These are phyloP conservation scores for Asarcornis scutulata DNA, from an alignment of 2,113 vertebrate species.

Conservation along the genomic window DNA sequence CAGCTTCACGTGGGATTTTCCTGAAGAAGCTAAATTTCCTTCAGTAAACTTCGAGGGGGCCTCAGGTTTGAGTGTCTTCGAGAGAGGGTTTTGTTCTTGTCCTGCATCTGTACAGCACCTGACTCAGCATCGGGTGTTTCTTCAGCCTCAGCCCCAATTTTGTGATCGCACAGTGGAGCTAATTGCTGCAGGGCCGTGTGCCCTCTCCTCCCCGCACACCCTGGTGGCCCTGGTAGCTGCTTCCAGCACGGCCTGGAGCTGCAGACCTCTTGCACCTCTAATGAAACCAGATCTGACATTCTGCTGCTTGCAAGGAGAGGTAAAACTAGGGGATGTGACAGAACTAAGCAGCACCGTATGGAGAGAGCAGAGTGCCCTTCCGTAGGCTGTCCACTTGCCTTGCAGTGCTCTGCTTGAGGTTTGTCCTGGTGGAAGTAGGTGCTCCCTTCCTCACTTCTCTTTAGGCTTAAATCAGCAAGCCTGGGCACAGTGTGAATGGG, in stretches of 20 bases:
- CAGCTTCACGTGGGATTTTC: neutral
- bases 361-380: neutral
- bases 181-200: neutral
- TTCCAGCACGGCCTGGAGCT: neutral
- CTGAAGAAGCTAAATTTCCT: neutral
- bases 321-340: neutral
- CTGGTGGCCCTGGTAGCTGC: neutral
- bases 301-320: neutral
- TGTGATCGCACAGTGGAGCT: fast-evolving
- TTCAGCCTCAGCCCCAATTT: fast-evolving
- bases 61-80: neutral
- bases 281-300: fast-evolving
- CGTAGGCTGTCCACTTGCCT: neutral
- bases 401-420: neutral
- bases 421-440: neutral
- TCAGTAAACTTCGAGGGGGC: fast-evolving
- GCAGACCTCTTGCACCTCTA: fast-evolving
- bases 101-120: no score
- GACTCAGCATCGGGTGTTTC: fast-evolving
- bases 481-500: neutral
- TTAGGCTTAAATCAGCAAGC: neutral
- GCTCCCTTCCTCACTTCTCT: neutral
- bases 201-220: neutral
- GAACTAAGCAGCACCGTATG: fast-evolving
- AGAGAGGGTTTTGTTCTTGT: fast-evolving